A percentile compares a stretch with the other conserved stretches of the same genome.
These are phyloP conservation scores for Habropoda laboriosa DNA, from an alignment of 1,140 invertebrate genomes.

Conservation along the genomic window DNA sequence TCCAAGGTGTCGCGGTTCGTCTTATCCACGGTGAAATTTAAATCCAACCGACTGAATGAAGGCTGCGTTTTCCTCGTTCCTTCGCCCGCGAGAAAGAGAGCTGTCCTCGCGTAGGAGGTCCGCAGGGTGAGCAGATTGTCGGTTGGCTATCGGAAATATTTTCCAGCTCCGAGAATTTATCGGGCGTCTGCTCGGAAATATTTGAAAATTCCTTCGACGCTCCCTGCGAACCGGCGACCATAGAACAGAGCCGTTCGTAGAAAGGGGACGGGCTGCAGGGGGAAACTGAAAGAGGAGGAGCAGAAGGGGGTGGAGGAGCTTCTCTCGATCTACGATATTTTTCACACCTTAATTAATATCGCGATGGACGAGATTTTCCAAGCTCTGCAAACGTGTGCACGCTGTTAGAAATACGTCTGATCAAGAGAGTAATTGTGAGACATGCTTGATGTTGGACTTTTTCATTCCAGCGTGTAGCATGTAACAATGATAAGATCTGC, in stretches of 20 bases:
- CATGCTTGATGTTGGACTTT: no score
- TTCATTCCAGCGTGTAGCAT: no score
- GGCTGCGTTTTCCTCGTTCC: neutral
- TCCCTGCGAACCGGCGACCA: conserved; percentile 31
- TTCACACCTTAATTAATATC: conserved; percentile 67
- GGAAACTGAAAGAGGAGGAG: neutral
- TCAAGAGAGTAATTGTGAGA: no score
- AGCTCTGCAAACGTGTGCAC: conserved; percentile 20
- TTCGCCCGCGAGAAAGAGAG: conserved; percentile 6
- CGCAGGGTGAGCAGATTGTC: conserved; percentile 63
- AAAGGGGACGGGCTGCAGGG: neutral
- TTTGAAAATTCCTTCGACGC: conserved; percentile 75
- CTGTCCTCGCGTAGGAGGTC: conserved; percentile 56
- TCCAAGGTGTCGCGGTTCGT: conserved; percentile 53
- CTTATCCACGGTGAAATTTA: conserved; percentile 68
- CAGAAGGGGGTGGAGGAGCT: conserved; percentile 20
- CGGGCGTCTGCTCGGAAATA: conserved; percentile 72
- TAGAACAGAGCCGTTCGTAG: conserved; percentile 22
- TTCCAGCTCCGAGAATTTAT: conserved; percentile 77
- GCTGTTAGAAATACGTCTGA: neutral
- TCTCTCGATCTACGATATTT: conserved; percentile 59
- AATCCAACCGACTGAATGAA: conserved; percentile 47
- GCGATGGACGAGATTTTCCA: conserved; percentile 47
- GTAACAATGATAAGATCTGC: no score
- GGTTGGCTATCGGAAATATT: conserved; percentile 76